Conservation (phyloP, 2,797 vertebrate species). For the Columba guinea region DNA sequence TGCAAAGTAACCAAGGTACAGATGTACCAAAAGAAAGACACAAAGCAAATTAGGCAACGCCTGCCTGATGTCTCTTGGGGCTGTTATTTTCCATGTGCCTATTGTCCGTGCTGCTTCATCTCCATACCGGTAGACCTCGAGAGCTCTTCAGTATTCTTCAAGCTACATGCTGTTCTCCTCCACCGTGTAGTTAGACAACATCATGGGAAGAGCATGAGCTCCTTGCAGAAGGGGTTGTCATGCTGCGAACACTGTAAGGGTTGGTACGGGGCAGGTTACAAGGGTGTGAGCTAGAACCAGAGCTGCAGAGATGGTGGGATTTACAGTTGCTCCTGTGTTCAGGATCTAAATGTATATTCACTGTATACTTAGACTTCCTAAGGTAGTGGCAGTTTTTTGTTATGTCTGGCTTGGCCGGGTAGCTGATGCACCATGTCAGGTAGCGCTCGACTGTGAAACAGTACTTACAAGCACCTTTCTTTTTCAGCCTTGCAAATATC, state of each 20-base stretch:
- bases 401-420: background rate
- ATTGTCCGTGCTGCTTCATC: background rate
- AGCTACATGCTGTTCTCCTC: background rate
- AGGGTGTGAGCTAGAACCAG: background rate
- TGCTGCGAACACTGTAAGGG: background rate
- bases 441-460: background rate
- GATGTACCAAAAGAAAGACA: background rate
- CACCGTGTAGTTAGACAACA: background rate
- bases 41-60: background rate
- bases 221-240: background rate
- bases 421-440: rapidly evolving
- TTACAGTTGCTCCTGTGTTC: background rate
- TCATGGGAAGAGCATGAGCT: background rate
- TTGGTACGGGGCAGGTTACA: background rate
- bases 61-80: background rate
- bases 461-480: background rate
- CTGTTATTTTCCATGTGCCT: rapidly evolving
- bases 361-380: background rate
- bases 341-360: background rate
- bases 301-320: background rate
- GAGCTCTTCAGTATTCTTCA: background rate
- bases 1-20: background rate
- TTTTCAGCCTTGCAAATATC: background rate
- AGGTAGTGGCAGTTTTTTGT: background rate
- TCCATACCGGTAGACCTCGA: background rate